These are phyloP conservation scores for Artibeus jamaicensis DNA, from an alignment of 2,797 vertebrate genomes.

Conservation along the genomic window DNA sequence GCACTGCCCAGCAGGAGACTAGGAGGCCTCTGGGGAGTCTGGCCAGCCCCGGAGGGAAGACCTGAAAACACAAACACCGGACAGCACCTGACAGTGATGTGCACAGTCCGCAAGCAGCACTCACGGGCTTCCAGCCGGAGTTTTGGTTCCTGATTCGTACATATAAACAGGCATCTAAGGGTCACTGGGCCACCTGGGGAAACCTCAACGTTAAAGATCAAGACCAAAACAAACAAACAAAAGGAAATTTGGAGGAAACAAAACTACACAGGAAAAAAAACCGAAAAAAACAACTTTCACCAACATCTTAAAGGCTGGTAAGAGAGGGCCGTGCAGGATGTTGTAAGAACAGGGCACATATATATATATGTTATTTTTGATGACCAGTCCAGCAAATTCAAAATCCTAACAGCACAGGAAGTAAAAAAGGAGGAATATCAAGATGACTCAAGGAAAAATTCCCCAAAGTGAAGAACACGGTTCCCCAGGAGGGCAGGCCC, in stretches of 20 bases:
- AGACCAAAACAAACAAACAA: neutral
- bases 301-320: neutral
- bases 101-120: neutral
- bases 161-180: neutral
- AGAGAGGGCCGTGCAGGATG: neutral
- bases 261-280: neutral
- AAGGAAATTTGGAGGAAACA: neutral
- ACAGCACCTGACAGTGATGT: neutral
- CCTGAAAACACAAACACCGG: neutral
- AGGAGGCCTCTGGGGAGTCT: neutral
- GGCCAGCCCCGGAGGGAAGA: neutral
- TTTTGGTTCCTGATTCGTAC: neutral
- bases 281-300: neutral
- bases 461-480: neutral
- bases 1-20: neutral
- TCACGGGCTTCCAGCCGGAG: neutral
- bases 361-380: too few species aligned
- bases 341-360: neutral
- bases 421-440: neutral
- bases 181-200: neutral
- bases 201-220: neutral
- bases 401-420: neutral
- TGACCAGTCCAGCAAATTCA: neutral
- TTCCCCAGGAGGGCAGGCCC: neutral
- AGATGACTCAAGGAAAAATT: neutral